Base-by-base conservation (phyloP, 2,888 invertebrate species). In the Drosophila melanosoma region DNA sequence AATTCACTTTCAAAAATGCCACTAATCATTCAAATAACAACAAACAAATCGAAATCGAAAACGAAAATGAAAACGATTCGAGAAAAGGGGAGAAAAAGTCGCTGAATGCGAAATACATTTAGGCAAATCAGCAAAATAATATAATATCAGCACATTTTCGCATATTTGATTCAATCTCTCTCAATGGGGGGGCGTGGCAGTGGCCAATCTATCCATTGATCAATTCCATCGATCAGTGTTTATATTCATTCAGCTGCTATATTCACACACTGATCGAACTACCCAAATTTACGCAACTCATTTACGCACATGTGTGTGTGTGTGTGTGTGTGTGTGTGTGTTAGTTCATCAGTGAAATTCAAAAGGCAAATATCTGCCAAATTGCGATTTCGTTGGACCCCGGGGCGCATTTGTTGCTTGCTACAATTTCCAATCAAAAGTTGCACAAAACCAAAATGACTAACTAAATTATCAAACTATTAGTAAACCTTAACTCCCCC, bases 1-100 rank as follows among this genome's bases (percentile, higher is more conserved):
- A 89, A 84, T 81, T 87, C 76, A 83, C 89, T 89, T 84, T 84
- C 89, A 83, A 80, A 83, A 87, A 89, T 83, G 83, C 89, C 89
- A 87, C 83, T 87, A 87, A 84, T 83, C 76, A 89, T 83, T 86
- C 57, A 53, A 76, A 68, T 52, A 51, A 17, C 26, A 60, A 59
- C 32, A 59, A 60, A 33, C 12, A 53, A 20, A 26, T 15, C 11
- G 26, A 68, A 48, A 42, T 15, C 26, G 20, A 52, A 26, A 20
- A 20, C 35, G 32, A 26, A 35, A 69, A 65, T 40, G 52, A 26
- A 53, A n/a, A 29, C 52, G 53, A 64, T 54, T 45, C 38, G 48
- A 32, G 33, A 26, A 54, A 42, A 15, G 15, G 63, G 26, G 48
- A 69, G 65, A 68, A 53, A 64, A 53, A 53, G 10, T 45, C 33